Conservation (phyloP, 1,140 invertebrate species). For the Bombus ignitus region DNA sequence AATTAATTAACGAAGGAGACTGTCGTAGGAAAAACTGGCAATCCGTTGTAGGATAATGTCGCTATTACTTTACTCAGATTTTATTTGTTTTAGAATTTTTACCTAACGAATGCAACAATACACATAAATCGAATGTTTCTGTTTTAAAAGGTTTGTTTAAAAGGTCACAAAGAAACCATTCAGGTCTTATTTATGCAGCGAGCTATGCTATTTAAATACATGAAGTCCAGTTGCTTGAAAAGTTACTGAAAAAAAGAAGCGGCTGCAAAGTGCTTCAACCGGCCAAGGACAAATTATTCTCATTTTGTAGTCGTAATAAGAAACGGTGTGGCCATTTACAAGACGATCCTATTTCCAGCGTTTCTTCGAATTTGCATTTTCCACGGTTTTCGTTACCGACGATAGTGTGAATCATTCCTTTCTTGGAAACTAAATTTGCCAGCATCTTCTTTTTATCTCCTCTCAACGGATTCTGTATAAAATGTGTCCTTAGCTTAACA, state of each 20-base stretch:
- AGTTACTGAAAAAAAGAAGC: background rate
- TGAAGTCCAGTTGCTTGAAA: background rate
- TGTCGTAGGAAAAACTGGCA: no score
- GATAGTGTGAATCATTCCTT: slow-evolving; percentile 1
- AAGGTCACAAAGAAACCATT: background rate
- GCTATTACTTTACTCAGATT: no score
- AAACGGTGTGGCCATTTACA: background rate
- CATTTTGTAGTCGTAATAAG: slow-evolving; percentile 23
- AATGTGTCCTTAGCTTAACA: no score
- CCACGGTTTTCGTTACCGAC: background rate
- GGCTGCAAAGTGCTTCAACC: background rate
- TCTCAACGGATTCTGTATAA: background rate
- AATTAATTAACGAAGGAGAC: no score
- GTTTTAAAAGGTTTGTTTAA: background rate
- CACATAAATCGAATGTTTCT: background rate
- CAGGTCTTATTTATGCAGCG: background rate
- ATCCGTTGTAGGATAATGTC: no score
- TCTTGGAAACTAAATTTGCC: slow-evolving; percentile 14
- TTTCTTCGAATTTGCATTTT: slow-evolving; percentile 37
- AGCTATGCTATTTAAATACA: background rate
- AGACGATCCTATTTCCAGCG: slow-evolving; percentile 24
- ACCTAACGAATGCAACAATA: background rate
- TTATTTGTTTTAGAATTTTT: no score
- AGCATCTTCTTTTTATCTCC: background rate
- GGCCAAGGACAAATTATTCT: slow-evolving; percentile 24